Evolutionary conservation across 2,888 invertebrate species (phyloP).

Genomic region (Euspilapteryx auroguttella): DNA sequence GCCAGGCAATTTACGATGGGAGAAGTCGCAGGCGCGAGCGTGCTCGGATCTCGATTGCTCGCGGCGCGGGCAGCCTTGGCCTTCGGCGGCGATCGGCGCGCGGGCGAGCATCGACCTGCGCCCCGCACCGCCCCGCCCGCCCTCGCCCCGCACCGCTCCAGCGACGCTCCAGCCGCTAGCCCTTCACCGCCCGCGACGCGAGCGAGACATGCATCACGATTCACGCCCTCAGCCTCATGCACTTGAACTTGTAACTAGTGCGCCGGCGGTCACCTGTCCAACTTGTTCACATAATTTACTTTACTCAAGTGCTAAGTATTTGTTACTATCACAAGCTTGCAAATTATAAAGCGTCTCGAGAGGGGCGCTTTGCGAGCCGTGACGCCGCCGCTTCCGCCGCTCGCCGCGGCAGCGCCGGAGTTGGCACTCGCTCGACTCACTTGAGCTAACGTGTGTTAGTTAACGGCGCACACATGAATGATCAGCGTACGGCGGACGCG

Average conservation of each 20-base stretch:
- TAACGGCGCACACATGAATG: conserved; percentile 55
- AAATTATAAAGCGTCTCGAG: too few relatives aligned
- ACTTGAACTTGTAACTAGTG: too few relatives aligned
- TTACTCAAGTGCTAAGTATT: too few relatives aligned
- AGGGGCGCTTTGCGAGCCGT: conserved; percentile 24
- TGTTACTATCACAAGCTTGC: too few relatives aligned
- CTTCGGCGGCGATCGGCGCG: conserved; percentile 48
- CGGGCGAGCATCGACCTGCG: conserved; percentile 44
- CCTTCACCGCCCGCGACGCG: background rate
- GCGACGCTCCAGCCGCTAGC: too few relatives aligned
- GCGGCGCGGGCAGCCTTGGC: conserved; percentile 45
- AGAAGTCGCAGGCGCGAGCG: conserved; percentile 4
- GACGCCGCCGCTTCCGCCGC: conserved; percentile 18
- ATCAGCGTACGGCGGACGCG: conserved; percentile 41
- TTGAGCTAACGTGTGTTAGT: conserved; percentile 47
- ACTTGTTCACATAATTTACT: too few relatives aligned
- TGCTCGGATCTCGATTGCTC: conserved; percentile 27
- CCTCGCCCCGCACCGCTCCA: conserved; percentile 11
- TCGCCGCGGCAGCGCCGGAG: too few relatives aligned
- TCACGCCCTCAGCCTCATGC: too few relatives aligned
- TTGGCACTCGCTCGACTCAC: conserved; percentile 23
- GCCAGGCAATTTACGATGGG: conserved; percentile 5
- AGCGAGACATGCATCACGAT: background rate
- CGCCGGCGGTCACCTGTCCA: too few relatives aligned
- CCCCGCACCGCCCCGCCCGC: conserved; percentile 11